Conservation (phyloP, 2,797 vertebrate species). For the Loriculus beryllinus region DNA sequence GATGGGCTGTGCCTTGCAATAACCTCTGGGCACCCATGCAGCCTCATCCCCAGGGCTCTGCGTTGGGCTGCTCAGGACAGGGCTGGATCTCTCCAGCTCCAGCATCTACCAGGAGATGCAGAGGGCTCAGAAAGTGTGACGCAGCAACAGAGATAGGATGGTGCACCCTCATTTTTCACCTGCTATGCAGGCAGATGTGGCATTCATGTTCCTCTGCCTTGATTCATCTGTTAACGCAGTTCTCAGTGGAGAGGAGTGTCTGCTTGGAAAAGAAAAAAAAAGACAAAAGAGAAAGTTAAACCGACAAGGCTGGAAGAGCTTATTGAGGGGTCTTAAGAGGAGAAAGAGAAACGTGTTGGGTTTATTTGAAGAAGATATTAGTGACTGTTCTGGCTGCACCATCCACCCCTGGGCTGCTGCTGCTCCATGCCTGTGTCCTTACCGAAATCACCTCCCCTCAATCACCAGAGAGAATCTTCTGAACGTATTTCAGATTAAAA, state of each 20-base stretch:
- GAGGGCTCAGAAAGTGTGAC: background rate
- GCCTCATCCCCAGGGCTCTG: background rate
- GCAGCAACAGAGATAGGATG: background rate
- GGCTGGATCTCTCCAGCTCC: background rate
- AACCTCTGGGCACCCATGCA: background rate
- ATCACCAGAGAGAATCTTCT: background rate
- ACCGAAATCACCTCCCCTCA: background rate
- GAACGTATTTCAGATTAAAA: background rate
- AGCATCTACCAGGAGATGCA: background rate
- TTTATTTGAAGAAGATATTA: background rate
- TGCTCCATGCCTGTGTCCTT: background rate
- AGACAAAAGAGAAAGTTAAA: background rate
- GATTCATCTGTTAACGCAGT: background rate
- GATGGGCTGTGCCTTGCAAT: fast-evolving
- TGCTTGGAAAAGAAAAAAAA: background rate
- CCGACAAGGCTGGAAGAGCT: background rate
- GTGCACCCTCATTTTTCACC: background rate
- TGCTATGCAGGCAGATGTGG: background rate
- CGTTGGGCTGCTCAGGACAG: background rate
- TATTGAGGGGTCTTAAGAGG: background rate
- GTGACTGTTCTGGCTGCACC: background rate
- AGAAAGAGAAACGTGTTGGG: background rate
- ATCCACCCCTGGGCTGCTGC: background rate
- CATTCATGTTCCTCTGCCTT: background rate
- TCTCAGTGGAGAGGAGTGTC: background rate